Conservation (phyloP, 1,140 invertebrate genomes). For the Aphis gossypii region DNA sequence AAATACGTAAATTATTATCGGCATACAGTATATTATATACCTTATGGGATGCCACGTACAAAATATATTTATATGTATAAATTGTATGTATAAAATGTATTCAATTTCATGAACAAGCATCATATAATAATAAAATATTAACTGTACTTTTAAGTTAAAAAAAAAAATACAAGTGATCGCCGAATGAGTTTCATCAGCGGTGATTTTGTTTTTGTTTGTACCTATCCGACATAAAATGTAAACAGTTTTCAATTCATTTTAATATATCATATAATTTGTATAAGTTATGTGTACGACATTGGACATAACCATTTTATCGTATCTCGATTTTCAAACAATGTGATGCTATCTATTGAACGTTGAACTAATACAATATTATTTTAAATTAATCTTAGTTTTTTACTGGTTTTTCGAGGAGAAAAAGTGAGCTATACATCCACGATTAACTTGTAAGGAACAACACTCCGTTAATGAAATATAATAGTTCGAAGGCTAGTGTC, state of each 20-base stretch:
- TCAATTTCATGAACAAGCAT: background rate
- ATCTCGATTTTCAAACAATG: background rate
- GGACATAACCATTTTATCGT: background rate
- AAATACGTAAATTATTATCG: too few species aligned
- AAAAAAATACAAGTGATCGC: background rate
- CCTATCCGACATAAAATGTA: background rate
- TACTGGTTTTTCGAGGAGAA: too few species aligned
- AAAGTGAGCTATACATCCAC: too few species aligned
- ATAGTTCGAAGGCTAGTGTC: too few species aligned
- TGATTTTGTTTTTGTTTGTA: background rate
- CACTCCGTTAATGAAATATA: too few species aligned
- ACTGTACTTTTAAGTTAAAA: background rate
- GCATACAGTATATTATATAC: too few species aligned
- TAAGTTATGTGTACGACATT: background rate
- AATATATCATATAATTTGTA: background rate
- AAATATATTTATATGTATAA: too few species aligned
- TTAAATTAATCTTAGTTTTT: background rate
- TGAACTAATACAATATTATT: background rate
- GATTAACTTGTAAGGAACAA: too few species aligned
- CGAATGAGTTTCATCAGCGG: background rate
- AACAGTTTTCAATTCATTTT: background rate
- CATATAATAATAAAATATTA: background rate
- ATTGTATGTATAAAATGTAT: background rate
- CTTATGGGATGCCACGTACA: too few species aligned
- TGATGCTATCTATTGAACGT: background rate